Conservation (phyloP, 2,113 vertebrate genomes). For the Pachypanchax playfairii region DNA sequence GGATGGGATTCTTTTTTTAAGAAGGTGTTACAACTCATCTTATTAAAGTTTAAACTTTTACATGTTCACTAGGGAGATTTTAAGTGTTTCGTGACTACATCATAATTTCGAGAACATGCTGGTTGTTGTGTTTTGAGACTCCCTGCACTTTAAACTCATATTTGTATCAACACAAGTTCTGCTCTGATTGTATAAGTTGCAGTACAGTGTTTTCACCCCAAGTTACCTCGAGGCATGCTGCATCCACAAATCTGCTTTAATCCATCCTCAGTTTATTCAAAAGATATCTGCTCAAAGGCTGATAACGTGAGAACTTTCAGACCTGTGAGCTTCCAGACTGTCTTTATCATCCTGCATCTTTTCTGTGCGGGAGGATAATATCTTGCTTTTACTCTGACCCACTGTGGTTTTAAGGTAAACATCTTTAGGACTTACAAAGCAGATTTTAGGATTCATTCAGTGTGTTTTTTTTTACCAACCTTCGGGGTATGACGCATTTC, state of each 20-base stretch:
- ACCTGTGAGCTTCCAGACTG: constrained; percentile 11
- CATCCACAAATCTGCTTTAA: constrained; percentile 12
- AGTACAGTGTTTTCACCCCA: constrained; percentile 17
- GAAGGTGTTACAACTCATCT: constrained; percentile 5
- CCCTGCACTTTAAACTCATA: too few species aligned
- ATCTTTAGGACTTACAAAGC: constrained; percentile 33
- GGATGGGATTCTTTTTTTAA: constrained; percentile 32
- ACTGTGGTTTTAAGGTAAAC: constrained; percentile 28
- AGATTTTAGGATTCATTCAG: constrained; percentile 44
- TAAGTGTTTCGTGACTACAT: constrained; percentile 16
- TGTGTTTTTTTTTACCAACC: constrained; percentile 10
- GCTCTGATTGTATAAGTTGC: constrained; percentile 18
- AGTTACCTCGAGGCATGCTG: constrained; percentile 24
- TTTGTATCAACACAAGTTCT: constrained; percentile 39
- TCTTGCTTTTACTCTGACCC: constrained; percentile 48
- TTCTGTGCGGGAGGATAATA: constrained; percentile 30
- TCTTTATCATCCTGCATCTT: constrained; percentile 16
- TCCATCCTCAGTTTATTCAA: constrained; percentile 10
- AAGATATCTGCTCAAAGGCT: constrained; percentile 26
- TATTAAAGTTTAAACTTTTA: constrained; percentile 19
- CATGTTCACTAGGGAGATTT: constrained; percentile 10
- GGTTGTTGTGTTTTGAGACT: constrained; percentile 5
- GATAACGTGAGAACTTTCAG: constrained; percentile 28
- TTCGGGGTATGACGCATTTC: constrained; percentile 6
- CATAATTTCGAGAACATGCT: constrained; percentile 3